These are phyloP conservation scores for Sakesphorus luctuosus DNA, from an alignment of 2,113 vertebrate species.

Conservation along the genomic window DNA sequence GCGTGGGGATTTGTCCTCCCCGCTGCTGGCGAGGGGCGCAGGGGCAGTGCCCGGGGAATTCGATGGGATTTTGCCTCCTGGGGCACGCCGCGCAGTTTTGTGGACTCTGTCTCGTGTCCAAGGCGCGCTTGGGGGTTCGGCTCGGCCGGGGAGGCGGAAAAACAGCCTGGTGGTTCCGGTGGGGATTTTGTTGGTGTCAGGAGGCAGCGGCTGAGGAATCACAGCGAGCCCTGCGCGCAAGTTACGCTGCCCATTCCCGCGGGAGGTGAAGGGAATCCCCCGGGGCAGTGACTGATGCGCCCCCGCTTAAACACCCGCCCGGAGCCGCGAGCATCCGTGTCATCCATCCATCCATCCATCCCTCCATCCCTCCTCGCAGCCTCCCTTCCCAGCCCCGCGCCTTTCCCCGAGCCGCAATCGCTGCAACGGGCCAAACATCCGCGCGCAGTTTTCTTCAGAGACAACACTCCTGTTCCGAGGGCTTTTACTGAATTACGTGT, in stretches of 20 bases:
- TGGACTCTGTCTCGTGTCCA: rapidly evolving
- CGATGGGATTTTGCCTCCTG: not conserved
- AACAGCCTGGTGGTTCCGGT: not conserved
- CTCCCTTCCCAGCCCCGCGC: not conserved
- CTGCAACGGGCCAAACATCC: not conserved
- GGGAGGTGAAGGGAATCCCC: not conserved
- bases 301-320: not conserved
- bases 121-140: not conserved
- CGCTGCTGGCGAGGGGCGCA: rapidly evolving
- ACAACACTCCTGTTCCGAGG: not conserved
- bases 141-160: not conserved
- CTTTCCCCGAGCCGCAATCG: not conserved
- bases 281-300: not conserved
- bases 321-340: not conserved
- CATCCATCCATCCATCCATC: not conserved
- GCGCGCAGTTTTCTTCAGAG: not conserved
- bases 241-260: not conserved
- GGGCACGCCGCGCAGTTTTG: not conserved
- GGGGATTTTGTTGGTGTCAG: not conserved
- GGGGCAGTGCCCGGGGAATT: not conserved
- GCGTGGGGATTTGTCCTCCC: not conserved
- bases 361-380: not conserved
- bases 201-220: not conserved
- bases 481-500: constrained; percentile 49
- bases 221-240: not conserved